phyloP scores from a whole-genome alignment of 2,113 vertebrate genomes.

The Mugil cephalus region DNA sequence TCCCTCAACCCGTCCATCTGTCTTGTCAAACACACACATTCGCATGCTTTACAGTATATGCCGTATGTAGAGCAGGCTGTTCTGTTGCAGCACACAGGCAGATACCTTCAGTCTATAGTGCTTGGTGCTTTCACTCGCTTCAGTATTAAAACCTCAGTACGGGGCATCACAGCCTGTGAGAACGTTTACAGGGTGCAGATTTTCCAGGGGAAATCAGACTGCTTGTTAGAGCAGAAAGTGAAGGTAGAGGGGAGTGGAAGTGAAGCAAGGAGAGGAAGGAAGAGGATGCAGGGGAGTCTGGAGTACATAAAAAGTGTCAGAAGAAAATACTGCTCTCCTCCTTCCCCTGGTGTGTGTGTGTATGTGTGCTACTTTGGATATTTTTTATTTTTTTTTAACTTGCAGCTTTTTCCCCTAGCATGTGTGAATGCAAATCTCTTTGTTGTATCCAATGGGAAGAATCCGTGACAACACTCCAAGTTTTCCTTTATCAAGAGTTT shows the following conservation, averaged over 20 bases:
- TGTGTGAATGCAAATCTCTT: slow-evolving; percentile 4
- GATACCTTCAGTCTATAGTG: slow-evolving; percentile 22
- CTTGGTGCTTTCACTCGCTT: slow-evolving; percentile 51
- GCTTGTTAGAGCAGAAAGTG: slow-evolving; percentile 75
- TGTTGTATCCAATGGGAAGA: slow-evolving; percentile 6
- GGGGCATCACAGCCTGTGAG: slow-evolving; percentile 46
- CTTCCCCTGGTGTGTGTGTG: slow-evolving; percentile 18
- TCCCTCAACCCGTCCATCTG: not conserved
- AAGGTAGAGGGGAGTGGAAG: slow-evolving; percentile 63
- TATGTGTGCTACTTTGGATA: not conserved
- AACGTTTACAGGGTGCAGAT: slow-evolving; percentile 73
- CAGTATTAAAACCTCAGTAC: slow-evolving; percentile 54
- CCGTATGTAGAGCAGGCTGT: not conserved
- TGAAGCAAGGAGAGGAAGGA: slow-evolving; percentile 58
- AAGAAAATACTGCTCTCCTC: slow-evolving; percentile 63
- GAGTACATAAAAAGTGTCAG: slow-evolving; percentile 69
- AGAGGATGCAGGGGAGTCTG: slow-evolving; percentile 66
- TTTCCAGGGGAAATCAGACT: slow-evolving; percentile 79
- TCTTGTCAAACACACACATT: not conserved
- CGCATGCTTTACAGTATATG: not conserved
- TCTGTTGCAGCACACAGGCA: not conserved
- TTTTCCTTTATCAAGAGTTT: slow-evolving; percentile 13
- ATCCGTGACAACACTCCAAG: slow-evolving; percentile 1
- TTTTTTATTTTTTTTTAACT: slow-evolving; percentile 28
- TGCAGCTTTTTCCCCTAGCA: slow-evolving; percentile 5